Conservation (phyloP, 2,113 vertebrate species). For the Neofelis nebulosa region DNA sequence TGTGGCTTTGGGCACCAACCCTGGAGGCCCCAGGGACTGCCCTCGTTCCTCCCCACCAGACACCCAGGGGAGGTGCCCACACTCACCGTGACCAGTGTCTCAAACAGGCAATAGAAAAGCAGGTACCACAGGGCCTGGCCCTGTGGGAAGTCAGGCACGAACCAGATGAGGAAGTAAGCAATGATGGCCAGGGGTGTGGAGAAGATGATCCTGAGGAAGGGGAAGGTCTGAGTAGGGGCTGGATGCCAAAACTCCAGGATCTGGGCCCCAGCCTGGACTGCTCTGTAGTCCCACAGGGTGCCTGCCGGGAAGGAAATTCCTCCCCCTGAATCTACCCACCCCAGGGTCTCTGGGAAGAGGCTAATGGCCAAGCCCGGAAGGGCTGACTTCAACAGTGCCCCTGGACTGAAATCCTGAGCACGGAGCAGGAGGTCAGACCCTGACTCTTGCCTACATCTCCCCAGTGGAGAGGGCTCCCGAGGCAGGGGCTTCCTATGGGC, state of each 20-base stretch:
- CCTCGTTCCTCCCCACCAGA: not conserved
- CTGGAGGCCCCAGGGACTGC: not conserved
- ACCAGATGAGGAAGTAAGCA: constrained; percentile 95
- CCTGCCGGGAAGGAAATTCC: not conserved
- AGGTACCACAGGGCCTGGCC: constrained; percentile 94
- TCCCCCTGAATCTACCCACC: not conserved
- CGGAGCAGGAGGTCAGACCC: not conserved
- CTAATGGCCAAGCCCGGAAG: not conserved
- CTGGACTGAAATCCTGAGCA: not conserved
- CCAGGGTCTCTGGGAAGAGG: not conserved
- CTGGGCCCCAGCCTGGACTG: no score
- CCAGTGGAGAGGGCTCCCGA: not conserved
- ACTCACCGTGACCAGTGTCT: constrained; percentile 96
- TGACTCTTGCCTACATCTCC: not conserved
- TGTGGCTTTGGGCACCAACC: not conserved
- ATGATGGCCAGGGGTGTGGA: constrained; percentile 93
- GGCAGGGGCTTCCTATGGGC: not conserved
- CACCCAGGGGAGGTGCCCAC: not conserved
- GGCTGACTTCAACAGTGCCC: not conserved
- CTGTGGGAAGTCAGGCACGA: constrained; percentile 90
- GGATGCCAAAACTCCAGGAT: not conserved
- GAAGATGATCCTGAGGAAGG: constrained; percentile 89
- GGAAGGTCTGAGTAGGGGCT: not conserved
- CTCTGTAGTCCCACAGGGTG: not conserved
- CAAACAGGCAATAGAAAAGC: constrained; percentile 96